Evolutionary conservation across 2,888 invertebrate species (phyloP), one percentile per base, ranked within the genome.

Genomic region (Callyntrura guangdongensis): DNA sequence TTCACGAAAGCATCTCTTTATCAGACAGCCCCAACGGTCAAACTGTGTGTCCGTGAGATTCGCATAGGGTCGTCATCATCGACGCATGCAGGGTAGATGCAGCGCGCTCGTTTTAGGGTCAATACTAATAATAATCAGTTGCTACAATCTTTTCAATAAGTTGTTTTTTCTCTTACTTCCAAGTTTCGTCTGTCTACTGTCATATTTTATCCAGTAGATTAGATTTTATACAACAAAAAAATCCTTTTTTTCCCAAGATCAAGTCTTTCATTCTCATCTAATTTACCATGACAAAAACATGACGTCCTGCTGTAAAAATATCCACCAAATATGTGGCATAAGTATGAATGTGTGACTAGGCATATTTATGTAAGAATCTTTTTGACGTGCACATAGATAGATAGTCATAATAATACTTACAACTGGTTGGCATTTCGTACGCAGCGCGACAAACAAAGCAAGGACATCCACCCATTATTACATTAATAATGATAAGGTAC

Each of bases 401-500:
- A 53, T n/a, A 14, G 14, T 9, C 1, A 12, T n/a, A 17, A 20
- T 20, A 61, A 61, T 61, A 20, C n/a, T 61, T 45, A 72, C 17
- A 72, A 72, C 72, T 36, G 45, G 72, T 72, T 72, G 20, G 36
- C n/a, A 1, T 45, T 72, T 72, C 45, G n/a, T 72, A 12, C 47
- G 36, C 11, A 11, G 4, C 74, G 36, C 74, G 36, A 74, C 45
- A 74, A 49, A 22, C 56, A 72, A 47, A 56, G 59, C 86, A 86
- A 91, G 90, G 90, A 90, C 90, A 83, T 53, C 90, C n/a, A 86
- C 64, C 83, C 74, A 91, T 91, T 77, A 86, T 87, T 77, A 83
- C 64, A 67, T 91, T 67, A 77, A 83, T 86, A 81, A 90, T 91
- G 87, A 86, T 87, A 87, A 20, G 49, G 64, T 22, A 87, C 25